Base-by-base conservation (phyloP, 2,888 invertebrate genomes). In the Microctonus hyperodae region DNA sequence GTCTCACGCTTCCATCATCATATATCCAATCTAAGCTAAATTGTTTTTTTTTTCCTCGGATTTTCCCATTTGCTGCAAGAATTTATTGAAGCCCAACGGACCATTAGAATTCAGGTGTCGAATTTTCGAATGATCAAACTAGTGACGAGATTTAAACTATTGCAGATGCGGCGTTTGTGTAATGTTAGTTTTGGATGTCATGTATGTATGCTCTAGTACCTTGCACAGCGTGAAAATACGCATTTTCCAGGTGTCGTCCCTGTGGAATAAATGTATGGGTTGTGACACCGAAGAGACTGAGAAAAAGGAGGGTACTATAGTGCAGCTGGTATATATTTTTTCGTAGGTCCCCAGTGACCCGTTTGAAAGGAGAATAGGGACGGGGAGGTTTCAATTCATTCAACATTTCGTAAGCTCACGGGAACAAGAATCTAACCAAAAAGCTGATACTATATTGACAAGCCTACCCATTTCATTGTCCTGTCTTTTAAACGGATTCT, bases 231-330 rank as follows among this genome's bases (percentile, higher is more conserved):
- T 69, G 69, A 69, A 64, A 67, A 70, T 67, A 67, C 66, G 63
- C 55, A 70, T 69, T 73, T 72, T 71, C 67, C 73, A 73, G 71
- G 71, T 73, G 71, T 68, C 72, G 69, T 69, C 69, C 60, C 70
- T 68, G 67, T 69, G 65, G 68, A 70, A 69, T 69, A 66, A 51
- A 57, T 48, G 62, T 60, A 57, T 31, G 31, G 33, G 25, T 31
- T 31, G 55, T 33, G n/a, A 33, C 55, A 16, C 31, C 16, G 31
- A 65, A 59, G 64, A 44, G 44, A 44, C 51, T 48, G 16, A 20
- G 44, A 16, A 9, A 16, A 6, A 16, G 16, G n/a, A 1, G 16
- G 16, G 16, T 6, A 3, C 16, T 44, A 44, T 16, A n/a, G 16
- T 44, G 68, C 73, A 73, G 73, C 73, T 73, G 73, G 63, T 31